phyloP scores from a whole-genome alignment of 2,888 invertebrate genomes.

The Eupeodes luniger region DNA sequence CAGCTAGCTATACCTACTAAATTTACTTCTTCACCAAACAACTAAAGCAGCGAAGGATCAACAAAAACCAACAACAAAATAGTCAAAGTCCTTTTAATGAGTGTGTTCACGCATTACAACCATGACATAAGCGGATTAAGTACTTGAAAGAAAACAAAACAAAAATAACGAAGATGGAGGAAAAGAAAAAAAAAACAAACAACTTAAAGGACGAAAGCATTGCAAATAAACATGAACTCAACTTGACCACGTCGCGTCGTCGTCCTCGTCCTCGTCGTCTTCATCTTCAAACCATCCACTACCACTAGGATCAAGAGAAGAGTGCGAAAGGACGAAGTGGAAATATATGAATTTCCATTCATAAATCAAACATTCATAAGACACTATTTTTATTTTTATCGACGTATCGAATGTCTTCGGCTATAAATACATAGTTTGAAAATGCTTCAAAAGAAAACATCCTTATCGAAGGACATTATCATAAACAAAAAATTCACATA shows the following conservation, averaged over 20 bases:
- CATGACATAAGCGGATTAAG: conserved; percentile 75
- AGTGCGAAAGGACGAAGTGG: background rate
- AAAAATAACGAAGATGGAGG: background rate
- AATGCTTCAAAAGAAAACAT: conserved; percentile 22
- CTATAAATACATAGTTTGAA: background rate
- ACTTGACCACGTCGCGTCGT: conserved; percentile 28
- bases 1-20: conserved; percentile 52
- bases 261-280: background rate
- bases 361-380: conserved; percentile 76
- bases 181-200: conserved; percentile 36
- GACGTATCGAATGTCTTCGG: conserved; percentile 64
- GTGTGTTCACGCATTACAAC: conserved; percentile 72
- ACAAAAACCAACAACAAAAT: background rate
- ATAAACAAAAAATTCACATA: background rate
- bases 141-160: conserved; percentile 37
- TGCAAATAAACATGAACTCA: conserved; percentile 31
- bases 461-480: conserved; percentile 48
- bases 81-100: conserved; percentile 57
- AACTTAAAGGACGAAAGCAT: conserved; percentile 21
- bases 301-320: background rate
- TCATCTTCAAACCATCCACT: no score
- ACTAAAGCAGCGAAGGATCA: conserved; percentile 7
- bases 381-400: conserved; percentile 67
- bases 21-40: conserved; percentile 29
- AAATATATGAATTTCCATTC: conserved; percentile 50